Percentiles rank a stretch among this genome's conserved stretches.
These are phyloP conservation scores for Cremastinae sp. DNA, from an alignment of 2,888 invertebrate genomes.

Conservation along the genomic window DNA sequence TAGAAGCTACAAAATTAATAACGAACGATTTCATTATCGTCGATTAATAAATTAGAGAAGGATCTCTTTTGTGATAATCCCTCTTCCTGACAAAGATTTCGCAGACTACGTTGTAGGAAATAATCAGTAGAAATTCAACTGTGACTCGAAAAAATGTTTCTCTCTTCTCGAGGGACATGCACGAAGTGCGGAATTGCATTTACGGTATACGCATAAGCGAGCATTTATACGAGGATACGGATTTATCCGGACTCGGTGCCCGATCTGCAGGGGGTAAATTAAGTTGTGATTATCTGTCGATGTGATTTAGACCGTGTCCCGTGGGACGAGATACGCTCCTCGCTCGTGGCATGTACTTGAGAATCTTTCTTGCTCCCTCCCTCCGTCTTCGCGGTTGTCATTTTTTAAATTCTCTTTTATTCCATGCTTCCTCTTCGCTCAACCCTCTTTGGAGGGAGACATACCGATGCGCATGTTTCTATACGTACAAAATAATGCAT, in stretches of 20 bases:
- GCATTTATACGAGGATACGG: slow-evolving; percentile 16
- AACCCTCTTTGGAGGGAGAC: slow-evolving; percentile 29
- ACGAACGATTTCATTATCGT: too few relatives aligned
- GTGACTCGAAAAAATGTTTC: too few relatives aligned
- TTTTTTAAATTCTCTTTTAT: slow-evolving; percentile 15
- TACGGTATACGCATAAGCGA: slow-evolving; percentile 14
- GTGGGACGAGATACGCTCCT: slow-evolving; percentile 50
- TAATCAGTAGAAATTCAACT: too few relatives aligned
- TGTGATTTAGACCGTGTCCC: slow-evolving; percentile 76
- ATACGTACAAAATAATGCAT: slow-evolving; percentile 47
- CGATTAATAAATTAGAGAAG: too few relatives aligned
- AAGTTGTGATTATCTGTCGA: slow-evolving; percentile 80
- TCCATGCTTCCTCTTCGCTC: slow-evolving; percentile 17
- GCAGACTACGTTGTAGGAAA: too few relatives aligned
- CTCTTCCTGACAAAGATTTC: too few relatives aligned
- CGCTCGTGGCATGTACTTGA: slow-evolving; percentile 23
- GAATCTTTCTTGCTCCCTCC: slow-evolving; percentile 28
- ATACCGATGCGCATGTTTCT: slow-evolving; percentile 34
- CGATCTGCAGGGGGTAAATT: slow-evolving; percentile 78
- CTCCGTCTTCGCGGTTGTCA: slow-evolving; percentile 2
- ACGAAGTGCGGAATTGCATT: neutral
- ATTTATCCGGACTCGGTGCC: slow-evolving; percentile 37
- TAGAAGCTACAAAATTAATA: too few relatives aligned
- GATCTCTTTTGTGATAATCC: too few relatives aligned
- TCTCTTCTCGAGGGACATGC: neutral